Percentiles rank a stretch among this genome's conserved stretches.
phyloP scores from a whole-genome alignment of 2,888 invertebrate species.

The Plagiodera versicolora region DNA sequence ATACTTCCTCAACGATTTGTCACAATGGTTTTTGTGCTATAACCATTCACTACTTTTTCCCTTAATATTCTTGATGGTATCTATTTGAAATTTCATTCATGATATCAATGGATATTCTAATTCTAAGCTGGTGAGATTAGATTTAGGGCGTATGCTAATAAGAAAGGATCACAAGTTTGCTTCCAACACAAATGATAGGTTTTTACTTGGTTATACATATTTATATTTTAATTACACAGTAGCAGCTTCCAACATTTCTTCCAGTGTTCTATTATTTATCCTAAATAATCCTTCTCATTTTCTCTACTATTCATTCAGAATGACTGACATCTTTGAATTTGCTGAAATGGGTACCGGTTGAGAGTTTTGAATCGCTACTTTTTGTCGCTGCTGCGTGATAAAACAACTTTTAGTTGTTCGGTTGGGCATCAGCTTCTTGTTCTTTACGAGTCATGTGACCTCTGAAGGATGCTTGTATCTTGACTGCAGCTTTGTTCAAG shows the following conservation, averaged over 20 bases:
- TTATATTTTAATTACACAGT: neutral
- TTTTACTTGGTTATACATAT: slow-evolving; percentile 25
- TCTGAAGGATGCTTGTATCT: slow-evolving; percentile 90
- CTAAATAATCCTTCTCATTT: no score
- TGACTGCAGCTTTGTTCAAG: slow-evolving; percentile 85
- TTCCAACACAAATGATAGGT: slow-evolving; percentile 33
- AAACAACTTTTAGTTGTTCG: slow-evolving; percentile 16
- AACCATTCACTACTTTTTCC: neutral
- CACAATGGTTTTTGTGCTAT: no score
- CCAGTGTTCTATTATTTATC: no score
- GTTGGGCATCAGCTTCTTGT: slow-evolving; percentile 46
- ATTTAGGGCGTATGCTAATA: slow-evolving; percentile 18
- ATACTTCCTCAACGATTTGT: no score
- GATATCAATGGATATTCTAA: no score
- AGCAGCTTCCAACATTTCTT: no score
- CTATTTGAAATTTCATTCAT: no score
- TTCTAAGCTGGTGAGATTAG: slow-evolving; percentile 8
- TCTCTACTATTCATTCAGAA: no score
- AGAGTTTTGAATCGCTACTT: neutral
- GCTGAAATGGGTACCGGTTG: no score
- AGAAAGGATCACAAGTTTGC: slow-evolving; percentile 39
- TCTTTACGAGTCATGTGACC: slow-evolving; percentile 88
- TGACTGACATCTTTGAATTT: no score
- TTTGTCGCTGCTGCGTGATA: neutral
- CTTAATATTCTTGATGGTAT: no score